These are phyloP conservation scores for Anolis sagrei DNA, from an alignment of 2,113 vertebrate genomes.

Conservation along the genomic window DNA sequence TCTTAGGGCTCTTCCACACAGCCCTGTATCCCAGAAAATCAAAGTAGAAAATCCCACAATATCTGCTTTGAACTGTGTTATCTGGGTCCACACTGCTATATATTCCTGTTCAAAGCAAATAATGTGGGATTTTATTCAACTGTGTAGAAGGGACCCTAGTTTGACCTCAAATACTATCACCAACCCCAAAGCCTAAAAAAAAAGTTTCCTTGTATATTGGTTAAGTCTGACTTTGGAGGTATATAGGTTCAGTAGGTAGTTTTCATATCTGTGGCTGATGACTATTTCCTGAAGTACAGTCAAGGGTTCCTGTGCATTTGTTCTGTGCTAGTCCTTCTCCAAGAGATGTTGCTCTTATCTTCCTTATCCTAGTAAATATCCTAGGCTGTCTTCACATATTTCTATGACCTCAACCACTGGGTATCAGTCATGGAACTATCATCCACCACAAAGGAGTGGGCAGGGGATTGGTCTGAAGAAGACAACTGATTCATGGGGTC, in stretches of 20 bases:
- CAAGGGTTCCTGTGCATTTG: background rate
- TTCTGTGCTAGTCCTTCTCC: background rate
- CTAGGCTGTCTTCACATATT: background rate
- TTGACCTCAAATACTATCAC: background rate
- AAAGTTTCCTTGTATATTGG: background rate
- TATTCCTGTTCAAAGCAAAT: too few species aligned
- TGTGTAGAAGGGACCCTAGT: too few species aligned
- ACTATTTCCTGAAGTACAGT: background rate
- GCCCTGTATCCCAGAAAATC: too few species aligned
- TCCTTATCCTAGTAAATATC: background rate
- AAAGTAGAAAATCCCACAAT: too few species aligned
- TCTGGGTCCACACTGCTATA: too few species aligned
- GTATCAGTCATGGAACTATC: background rate
- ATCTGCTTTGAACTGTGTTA: too few species aligned
- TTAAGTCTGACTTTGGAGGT: background rate
- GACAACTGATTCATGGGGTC: too few species aligned
- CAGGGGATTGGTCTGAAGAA: background rate
- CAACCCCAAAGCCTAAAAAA: background rate
- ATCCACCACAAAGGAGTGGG: background rate
- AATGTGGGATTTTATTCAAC: too few species aligned
- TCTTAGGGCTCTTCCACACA: too few species aligned
- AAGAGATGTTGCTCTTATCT: too few species aligned
- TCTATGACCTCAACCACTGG: background rate
- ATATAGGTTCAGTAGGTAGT: background rate
- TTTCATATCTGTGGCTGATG: background rate